Evolutionary conservation across 2,797 vertebrate species (phyloP).

Genomic region (Labeo calbasu): DNA sequence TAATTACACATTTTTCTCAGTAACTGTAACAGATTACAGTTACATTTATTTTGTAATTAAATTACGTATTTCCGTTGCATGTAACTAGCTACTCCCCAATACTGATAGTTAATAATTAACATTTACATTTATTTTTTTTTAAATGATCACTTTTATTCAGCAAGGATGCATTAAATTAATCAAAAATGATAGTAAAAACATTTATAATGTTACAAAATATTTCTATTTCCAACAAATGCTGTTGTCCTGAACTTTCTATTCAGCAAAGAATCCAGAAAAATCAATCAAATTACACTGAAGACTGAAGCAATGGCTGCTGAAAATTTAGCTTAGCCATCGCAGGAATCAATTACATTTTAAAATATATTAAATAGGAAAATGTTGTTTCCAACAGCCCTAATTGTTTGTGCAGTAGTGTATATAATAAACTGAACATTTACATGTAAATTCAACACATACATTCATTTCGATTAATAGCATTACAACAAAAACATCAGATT

Average conservation of each 20-base stretch:
- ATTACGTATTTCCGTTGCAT: too few species aligned
- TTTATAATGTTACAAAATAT: background rate
- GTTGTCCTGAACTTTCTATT: background rate
- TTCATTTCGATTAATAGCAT: background rate
- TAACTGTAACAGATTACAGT: too few species aligned
- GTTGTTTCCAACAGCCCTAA: too few species aligned
- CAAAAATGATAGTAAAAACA: background rate
- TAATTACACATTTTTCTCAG: too few species aligned
- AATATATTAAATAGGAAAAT: background rate
- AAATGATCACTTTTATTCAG: background rate
- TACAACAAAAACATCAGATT: background rate
- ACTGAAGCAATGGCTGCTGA: background rate
- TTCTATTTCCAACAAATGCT: background rate
- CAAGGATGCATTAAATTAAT: background rate
- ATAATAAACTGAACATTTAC: background rate
- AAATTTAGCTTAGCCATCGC: too few species aligned
- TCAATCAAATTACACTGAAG: background rate
- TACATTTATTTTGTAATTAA: too few species aligned
- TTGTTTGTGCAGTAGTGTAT: background rate
- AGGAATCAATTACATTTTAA: background rate
- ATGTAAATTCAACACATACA: background rate
- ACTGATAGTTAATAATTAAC: too few species aligned
- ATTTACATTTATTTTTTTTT: background rate
- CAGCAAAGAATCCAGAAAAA: background rate
- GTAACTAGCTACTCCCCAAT: too few species aligned